Conservation (phyloP, 2,113 vertebrate species). For the Pongo pygmaeus region DNA sequence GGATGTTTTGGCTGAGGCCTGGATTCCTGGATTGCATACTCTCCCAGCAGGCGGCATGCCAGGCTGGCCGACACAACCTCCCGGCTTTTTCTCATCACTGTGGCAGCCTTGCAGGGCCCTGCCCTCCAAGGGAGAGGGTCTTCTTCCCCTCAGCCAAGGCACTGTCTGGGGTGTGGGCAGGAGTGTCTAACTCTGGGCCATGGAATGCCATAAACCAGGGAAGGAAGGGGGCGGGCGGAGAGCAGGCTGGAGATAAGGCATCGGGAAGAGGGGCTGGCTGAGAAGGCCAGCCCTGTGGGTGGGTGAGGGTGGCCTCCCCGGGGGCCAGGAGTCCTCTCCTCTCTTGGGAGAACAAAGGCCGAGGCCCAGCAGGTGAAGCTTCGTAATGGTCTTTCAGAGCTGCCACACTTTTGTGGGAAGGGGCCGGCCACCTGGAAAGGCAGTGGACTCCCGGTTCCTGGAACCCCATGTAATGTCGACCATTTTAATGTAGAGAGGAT, state of each 20-base stretch:
- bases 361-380: conserved; percentile 1
- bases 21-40: background rate
- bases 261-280: background rate
- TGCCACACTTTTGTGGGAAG: background rate
- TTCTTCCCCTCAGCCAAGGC: background rate
- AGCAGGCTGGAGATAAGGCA: conserved; percentile 3
- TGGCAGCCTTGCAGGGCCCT: background rate
- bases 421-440: background rate
- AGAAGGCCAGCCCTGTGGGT: background rate
- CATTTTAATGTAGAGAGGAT: background rate
- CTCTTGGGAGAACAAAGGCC: background rate
- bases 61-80: background rate
- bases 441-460: background rate
- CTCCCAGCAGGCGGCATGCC: background rate
- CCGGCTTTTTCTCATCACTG: background rate
- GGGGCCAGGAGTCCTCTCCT: background rate
- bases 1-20: background rate
- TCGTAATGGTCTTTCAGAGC: background rate
- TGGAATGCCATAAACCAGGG: conserved; percentile 38
- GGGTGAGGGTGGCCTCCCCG: background rate
- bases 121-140: conserved; percentile 1
- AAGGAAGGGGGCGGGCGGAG: conserved; percentile 54
- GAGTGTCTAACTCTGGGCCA: background rate
- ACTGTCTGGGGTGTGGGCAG: conserved; percentile 56
- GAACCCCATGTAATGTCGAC: background rate